These are phyloP conservation scores for Agriotes lineatus DNA, from an alignment of 2,888 invertebrate genomes.

Conservation along the genomic window DNA sequence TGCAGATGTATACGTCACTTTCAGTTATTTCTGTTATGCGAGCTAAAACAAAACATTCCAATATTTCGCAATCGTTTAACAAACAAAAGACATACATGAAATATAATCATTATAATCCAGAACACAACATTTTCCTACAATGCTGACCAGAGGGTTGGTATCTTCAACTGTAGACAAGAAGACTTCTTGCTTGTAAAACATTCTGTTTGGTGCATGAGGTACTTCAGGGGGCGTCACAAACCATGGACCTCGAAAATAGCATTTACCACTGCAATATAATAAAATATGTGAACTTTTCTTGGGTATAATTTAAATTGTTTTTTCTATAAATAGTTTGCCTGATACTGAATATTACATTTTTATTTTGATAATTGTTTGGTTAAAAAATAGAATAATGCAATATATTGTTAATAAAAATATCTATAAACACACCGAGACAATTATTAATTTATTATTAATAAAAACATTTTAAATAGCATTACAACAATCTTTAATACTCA, in stretches of 20 bases:
- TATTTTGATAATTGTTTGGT: too few relatives aligned
- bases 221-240: slow-evolving; percentile 91
- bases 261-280: slow-evolving; percentile 79
- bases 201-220: slow-evolving; percentile 79
- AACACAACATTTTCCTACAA: slow-evolving; percentile 92
- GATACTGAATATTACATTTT: too few relatives aligned
- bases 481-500: slow-evolving; percentile 66
- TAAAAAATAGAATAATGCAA: too few relatives aligned
- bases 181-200: slow-evolving; percentile 95
- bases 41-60: slow-evolving; percentile 67
- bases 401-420: too few relatives aligned
- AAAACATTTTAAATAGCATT: too few relatives aligned
- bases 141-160: slow-evolving; percentile 89
- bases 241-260: slow-evolving; percentile 95
- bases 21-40: slow-evolving; percentile 95
- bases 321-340: too few relatives aligned
- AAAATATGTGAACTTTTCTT: too few relatives aligned
- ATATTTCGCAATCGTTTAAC: neutral
- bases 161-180: slow-evolving; percentile 92
- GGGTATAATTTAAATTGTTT: too few relatives aligned
- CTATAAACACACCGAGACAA: too few relatives aligned
- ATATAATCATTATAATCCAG: slow-evolving; percentile 92
- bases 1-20: slow-evolving; percentile 92
- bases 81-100: slow-evolving; percentile 72
- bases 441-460: too few relatives aligned